Evolutionary conservation across 2,888 invertebrate species (phyloP), one percentile per base, ranked within the genome.

Genomic region (Therioaphis trifolii): DNA sequence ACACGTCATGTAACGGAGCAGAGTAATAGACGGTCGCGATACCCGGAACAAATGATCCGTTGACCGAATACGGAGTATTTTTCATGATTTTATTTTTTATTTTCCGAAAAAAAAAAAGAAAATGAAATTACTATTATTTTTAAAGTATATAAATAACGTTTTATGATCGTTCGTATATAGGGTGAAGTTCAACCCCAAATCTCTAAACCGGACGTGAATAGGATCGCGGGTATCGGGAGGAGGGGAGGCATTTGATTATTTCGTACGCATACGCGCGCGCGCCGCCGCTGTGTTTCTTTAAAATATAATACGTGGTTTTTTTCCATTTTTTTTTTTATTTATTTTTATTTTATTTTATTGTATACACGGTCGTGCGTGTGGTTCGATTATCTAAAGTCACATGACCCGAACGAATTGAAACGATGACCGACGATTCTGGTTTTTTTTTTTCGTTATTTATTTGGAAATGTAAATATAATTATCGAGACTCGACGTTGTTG

Each of bases 61-160:
- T 80, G 79, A 80, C 79, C 79, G 21, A 46, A 29, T 15, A 21
- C 4, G n/a, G 24, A 52, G 35, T 66, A 66, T 66, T 66, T 52
- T 49, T 40, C 40, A 24, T n/a, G n/a, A n/a, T 18, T 77, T 52
- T 71, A 12, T 18, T 1, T 29, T 29, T n/a, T 11, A 14, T 40
- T 43, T 63, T 66, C 61, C 4, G 5, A 35, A 24, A 74, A 55
- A 72, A 52, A 52, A 55, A 43, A 69, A 66, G 4, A 40, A 79
- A 61, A 71, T 35, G 43, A 80, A 58, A 80, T 80, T 21, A 71
- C 55, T 80, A 71, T 80, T 80, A 80, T 58, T 80, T 80, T 80
- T 58, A 80, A 43, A 78, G 69, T 78, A 69, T 78, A 78, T 78
- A 78, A 80, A 80, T 80, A 80, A 80, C 27, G 46, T 80, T 80